Evolutionary conservation across 1,140 invertebrate genomes (phyloP), one percentile per base, ranked within the genome.

Genomic region (Bathynomus jamesi): DNA sequence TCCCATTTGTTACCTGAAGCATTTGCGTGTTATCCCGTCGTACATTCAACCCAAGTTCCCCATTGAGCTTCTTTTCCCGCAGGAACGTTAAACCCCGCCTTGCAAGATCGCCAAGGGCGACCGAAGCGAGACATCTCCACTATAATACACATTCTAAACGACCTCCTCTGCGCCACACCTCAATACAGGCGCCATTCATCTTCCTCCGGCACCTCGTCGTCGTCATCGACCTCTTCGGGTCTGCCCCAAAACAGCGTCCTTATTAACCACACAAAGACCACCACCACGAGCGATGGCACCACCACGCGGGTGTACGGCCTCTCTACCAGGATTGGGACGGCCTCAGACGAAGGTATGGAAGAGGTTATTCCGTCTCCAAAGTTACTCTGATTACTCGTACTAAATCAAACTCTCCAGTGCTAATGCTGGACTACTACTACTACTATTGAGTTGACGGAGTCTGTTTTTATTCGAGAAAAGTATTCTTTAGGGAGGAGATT

Each of bases 91-190:
- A 96, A 95, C 83, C 94, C 94, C 70, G 91, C 93, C n/a, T 84
- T 96, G 17, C 94, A 96, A 83, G 94, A 96, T 81, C 88, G 89
- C 74, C 89, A 90, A 80, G 94, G 94, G 0, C 87, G 91, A 75
- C 94, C 95, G 10, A 92, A 94, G 78, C 87, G 93, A 21, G 92
- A 95, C 82, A 94, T 96, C 70, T 92, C 90, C 65, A 97, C 95
- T 17, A 95, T 97, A 67, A 94, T 96, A 70, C 94, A 96, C 81
- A 96, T 97, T 82, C 83, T 96, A 27, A 96, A 96, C 82, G 95
- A 96, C 83, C 85, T 97, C 74, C 83, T 97, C 27, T 94, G 92
- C 82, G 91, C 93, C 60, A 90, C 91, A 60, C 91, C 93, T 27
- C 82, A 85, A 69, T 84, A 84, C 76, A 74, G 79, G 53, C 74